A percentile compares a stretch with the other conserved stretches of the same genome.
These are phyloP conservation scores for Bubalus kerabau DNA, from an alignment of 2,113 vertebrate species.

Conservation along the genomic window DNA sequence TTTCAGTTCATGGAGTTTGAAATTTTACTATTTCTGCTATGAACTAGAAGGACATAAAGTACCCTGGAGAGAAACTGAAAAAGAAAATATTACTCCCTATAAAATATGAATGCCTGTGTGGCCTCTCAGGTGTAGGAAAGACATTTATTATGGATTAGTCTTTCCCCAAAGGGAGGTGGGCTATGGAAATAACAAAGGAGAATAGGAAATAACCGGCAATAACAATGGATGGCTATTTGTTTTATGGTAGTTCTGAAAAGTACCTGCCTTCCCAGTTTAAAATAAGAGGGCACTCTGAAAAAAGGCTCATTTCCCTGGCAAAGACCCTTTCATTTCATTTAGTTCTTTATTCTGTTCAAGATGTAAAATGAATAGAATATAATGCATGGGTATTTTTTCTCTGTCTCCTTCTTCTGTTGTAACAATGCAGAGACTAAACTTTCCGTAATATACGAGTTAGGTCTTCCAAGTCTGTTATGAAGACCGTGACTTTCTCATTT, in stretches of 20 bases:
- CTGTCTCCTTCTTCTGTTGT: not conserved
- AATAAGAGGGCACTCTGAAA: not conserved
- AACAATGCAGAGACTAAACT: not conserved
- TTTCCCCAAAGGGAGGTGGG: slow-evolving; percentile 11
- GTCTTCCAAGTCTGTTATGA: not conserved
- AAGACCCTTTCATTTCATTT: slow-evolving; percentile 11
- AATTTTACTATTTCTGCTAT: slow-evolving; percentile 37
- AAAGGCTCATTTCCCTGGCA: not conserved
- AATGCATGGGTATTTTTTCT: not conserved
- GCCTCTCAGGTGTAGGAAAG: slow-evolving; percentile 22
- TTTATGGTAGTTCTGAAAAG: slow-evolving; percentile 20
- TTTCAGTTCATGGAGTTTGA: not conserved
- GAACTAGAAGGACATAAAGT: slow-evolving; percentile 44
- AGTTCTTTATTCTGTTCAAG: not conserved
- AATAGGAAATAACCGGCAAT: not conserved
- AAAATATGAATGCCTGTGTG: slow-evolving; percentile 57
- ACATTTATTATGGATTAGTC: slow-evolving; percentile 14
- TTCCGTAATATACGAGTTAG: not conserved
- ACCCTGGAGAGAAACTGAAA: slow-evolving; percentile 32
- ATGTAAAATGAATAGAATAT: slow-evolving; percentile 26
- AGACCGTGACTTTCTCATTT: not conserved
- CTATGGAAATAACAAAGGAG: not conserved
- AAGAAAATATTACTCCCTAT: slow-evolving; percentile 61
- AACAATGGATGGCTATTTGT: slow-evolving; percentile 26
- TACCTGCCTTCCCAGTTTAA: slow-evolving; percentile 11